Evolutionary conservation across 2,797 vertebrate genomes (phyloP).

Genomic region (Vespertilio murinus): DNA sequence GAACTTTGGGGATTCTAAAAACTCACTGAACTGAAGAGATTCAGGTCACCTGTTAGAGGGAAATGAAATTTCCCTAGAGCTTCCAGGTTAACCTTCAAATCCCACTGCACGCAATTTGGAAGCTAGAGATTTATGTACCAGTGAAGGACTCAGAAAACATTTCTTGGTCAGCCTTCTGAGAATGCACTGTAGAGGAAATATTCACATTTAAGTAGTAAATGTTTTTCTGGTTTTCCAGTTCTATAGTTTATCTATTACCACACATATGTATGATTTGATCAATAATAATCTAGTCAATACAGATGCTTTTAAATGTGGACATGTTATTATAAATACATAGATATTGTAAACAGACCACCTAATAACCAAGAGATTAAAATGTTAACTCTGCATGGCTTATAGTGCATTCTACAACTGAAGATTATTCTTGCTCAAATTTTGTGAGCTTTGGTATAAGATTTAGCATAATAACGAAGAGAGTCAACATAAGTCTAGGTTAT

Average conservation of each 20-base stretch:
- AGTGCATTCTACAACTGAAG: neutral
- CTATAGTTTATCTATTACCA: neutral
- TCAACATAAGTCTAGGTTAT: neutral
- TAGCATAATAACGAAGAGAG: neutral
- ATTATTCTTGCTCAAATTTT: neutral
- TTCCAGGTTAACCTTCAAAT: neutral
- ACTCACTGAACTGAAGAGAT: neutral
- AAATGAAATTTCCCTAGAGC: neutral
- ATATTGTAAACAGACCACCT: neutral
- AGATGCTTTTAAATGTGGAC: neutral
- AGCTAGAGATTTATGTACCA: neutral
- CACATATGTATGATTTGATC: neutral
- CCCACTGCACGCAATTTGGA: neutral
- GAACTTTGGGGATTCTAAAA: neutral
- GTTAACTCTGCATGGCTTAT: neutral
- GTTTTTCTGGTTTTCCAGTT: neutral
- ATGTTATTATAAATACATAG: neutral
- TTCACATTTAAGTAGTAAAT: neutral
- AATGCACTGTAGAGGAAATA: neutral
- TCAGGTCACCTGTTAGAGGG: neutral
- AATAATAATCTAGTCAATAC: slow-evolving; percentile 35
- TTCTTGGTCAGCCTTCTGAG: neutral
- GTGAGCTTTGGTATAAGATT: neutral
- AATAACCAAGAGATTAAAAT: neutral
- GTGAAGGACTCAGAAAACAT: neutral